Percentiles rank a stretch among this genome's conserved stretches.
Evolutionary conservation across 37 sponge, comb jelly and placozoan genomes (phyloP).

Genomic region (Hormiphora californensis): DNA sequence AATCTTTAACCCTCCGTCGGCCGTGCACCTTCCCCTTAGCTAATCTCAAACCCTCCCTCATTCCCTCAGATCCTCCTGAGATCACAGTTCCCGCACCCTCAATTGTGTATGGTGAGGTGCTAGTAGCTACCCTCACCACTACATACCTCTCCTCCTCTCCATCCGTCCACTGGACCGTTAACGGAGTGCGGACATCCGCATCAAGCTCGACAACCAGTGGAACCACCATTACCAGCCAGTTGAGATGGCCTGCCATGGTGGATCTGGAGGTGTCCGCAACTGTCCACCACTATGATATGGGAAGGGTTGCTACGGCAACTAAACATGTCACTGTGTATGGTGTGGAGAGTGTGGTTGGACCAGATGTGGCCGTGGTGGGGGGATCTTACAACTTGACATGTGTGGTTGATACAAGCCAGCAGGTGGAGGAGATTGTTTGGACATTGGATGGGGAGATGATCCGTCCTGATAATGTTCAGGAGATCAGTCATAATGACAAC

Average conservation of each 20-base stretch:
- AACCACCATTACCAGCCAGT: background rate
- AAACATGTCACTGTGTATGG: background rate
- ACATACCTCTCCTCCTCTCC: background rate
- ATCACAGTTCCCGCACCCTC: too few species aligned
- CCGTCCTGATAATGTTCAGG: too few species aligned
- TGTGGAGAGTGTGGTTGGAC: background rate
- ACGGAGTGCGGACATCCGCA: background rate
- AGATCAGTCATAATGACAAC: too few species aligned
- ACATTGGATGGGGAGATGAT: too few species aligned
- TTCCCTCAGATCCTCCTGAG: too few species aligned
- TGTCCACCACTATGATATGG: background rate
- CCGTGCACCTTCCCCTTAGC: too few species aligned
- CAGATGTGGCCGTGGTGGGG: background rate
- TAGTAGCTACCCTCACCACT: background rate
- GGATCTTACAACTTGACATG: background rate
- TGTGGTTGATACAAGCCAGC: background rate
- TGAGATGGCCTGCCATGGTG: background rate
- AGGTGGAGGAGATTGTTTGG: background rate
- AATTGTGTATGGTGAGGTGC: background rate
- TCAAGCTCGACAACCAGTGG: background rate
- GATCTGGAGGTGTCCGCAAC: background rate
- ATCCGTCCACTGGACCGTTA: background rate
- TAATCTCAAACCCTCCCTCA: too few species aligned
- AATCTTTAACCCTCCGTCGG: too few species aligned
- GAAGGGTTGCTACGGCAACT: background rate